Evolutionary conservation across 2,888 invertebrate species (phyloP).

Genomic region (Chrysina gloriosa): DNA sequence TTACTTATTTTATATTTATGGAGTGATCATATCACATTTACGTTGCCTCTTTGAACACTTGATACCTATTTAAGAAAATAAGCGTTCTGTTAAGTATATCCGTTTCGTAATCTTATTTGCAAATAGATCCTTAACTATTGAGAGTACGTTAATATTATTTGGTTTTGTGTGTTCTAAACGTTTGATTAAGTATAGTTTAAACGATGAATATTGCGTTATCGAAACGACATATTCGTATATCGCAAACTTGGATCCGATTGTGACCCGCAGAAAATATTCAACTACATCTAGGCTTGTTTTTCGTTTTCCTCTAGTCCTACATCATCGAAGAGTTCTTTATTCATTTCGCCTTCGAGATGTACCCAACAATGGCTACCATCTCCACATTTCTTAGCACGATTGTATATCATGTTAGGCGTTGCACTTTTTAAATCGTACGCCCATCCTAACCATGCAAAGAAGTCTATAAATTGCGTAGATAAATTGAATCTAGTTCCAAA

Average conservation of each 20-base stretch:
- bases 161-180: background rate
- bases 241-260: background rate
- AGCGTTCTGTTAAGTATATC: background rate
- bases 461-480: slow-evolving; percentile 84
- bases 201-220: background rate
- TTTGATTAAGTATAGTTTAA: background rate
- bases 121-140: background rate
- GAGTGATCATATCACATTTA: slow-evolving; percentile 23
- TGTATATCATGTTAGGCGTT: slow-evolving; percentile 69
- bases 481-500: slow-evolving; percentile 72
- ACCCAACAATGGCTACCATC: slow-evolving; percentile 74
- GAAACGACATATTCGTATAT: too few species aligned
- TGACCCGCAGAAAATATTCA: too few species aligned
- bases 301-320: slow-evolving; percentile 68
- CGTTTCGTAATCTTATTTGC: too few species aligned
- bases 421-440: slow-evolving; percentile 83
- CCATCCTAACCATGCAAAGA: slow-evolving; percentile 82
- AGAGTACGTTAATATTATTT: background rate
- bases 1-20: background rate
- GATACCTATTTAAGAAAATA: background rate
- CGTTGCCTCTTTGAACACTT: slow-evolving; percentile 21
- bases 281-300: slow-evolving; percentile 39
- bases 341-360: slow-evolving; percentile 72
- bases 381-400: slow-evolving; percentile 70
- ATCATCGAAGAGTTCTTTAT: slow-evolving; percentile 68